Evolutionary conservation across 1,140 invertebrate genomes (phyloP), one percentile per base, ranked within the genome.

Genomic region (Drosophila nannoptera): DNA sequence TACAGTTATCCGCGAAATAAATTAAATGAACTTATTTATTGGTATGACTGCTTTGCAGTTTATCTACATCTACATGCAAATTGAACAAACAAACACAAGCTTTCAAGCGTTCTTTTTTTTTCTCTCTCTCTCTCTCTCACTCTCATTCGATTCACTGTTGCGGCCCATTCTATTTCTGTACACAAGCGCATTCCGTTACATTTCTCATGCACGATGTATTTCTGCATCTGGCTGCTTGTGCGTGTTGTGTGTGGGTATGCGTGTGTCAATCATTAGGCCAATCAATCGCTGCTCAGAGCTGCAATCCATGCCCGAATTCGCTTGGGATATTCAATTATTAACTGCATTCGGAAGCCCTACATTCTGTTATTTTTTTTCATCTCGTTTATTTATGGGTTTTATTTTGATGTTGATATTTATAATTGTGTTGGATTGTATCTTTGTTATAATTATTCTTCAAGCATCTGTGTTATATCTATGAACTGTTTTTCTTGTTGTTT

Each of bases 391-490:
- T 77, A 54, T 22, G 22, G 22, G 22, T 22, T 22, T 22, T 22
- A 22, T 22, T 1, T 3, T 22, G 1, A 35, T 42, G 48, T 54
- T 55, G 56, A 55, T 52, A 46, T 70, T 31, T 73, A 59, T 61
- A 48, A 59, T 66, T 56, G 38, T 82, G 22, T 22, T 22, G 22
- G 58, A 74, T 67, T 76, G 40, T 63, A 62, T 66, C 35, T 70
- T 59, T 67, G 22, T 22, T 22, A 33, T 50, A 63, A 81, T 66
- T 35, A 64, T 81, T 63, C 49, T 73, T 42, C 73, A 81, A 77
- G 61, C 68, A 73, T 81, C 56, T 76, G 62, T 52, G 59, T 75
- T 71, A 78, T 62, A 71, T 64, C 67, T 72, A 75, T 63, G 77
- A 63, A 63, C 43, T 49, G 46, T 11, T 32, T n/a, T 38, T 64